Conservation (phyloP, 2,888 invertebrate genomes). For the Noctua janthe region DNA sequence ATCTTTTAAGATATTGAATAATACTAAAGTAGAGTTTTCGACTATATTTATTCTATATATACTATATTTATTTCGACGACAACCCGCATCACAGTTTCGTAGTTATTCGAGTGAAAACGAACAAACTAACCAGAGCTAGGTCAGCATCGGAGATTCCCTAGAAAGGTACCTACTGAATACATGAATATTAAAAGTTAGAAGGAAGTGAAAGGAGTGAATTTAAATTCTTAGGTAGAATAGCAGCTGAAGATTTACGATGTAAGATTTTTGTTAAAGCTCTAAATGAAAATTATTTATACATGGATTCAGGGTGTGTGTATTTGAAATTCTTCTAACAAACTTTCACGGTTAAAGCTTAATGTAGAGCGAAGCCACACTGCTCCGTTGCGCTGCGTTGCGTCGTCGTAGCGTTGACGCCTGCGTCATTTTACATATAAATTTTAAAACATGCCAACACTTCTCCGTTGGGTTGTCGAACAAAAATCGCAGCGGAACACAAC, state of each 20-base stretch:
- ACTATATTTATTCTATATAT: too few relatives aligned
- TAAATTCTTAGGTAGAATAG: not conserved
- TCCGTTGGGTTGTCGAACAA: too few relatives aligned
- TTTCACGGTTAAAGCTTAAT: too few relatives aligned
- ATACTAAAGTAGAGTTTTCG: slow-evolving; percentile 5
- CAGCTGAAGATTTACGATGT: slow-evolving; percentile 21
- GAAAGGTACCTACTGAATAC: slow-evolving; percentile 34
- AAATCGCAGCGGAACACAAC: too few relatives aligned
- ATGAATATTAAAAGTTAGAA: slow-evolving; percentile 39
- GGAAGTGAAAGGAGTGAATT: slow-evolving; percentile 23
- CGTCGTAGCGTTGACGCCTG: too few relatives aligned
- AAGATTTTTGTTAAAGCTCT: not conserved
- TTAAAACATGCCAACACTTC: too few relatives aligned
- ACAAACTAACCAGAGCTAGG: slow-evolving; percentile 44
- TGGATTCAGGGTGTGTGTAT: not conserved
- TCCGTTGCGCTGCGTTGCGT: too few relatives aligned
- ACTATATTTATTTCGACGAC: slow-evolving; percentile 29
- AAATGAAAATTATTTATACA: slow-evolving; percentile 35
- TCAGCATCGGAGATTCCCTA: slow-evolving; percentile 24
- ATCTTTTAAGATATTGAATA: slow-evolving; percentile 18
- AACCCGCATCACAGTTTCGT: slow-evolving; percentile 43
- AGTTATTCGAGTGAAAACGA: slow-evolving; percentile 43
- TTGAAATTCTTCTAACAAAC: too few relatives aligned
- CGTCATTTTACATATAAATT: too few relatives aligned
- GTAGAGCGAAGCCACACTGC: too few relatives aligned